phyloP scores from a whole-genome alignment of 2,888 invertebrate species.

The Nasonia oneida region DNA sequence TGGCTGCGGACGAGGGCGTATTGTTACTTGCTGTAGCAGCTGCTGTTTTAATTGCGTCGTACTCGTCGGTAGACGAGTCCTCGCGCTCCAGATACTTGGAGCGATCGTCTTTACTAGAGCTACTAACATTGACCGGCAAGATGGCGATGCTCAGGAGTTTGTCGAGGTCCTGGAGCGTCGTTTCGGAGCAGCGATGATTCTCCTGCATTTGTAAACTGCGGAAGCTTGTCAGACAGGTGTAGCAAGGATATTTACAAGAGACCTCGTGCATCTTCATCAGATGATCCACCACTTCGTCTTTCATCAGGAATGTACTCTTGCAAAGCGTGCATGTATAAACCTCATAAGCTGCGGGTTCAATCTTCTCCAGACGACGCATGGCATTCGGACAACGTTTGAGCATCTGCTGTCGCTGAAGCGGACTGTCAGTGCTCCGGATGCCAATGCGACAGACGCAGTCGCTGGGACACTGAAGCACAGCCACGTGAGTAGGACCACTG shows the following conservation, averaged over 20 bases:
- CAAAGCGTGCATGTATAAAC: slow-evolving; percentile 61
- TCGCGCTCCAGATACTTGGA: slow-evolving; percentile 50
- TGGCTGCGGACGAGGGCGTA: background rate
- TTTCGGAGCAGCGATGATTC: slow-evolving; percentile 58
- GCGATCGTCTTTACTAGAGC: slow-evolving; percentile 26
- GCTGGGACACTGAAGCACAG: slow-evolving; percentile 60
- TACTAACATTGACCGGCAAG: slow-evolving; percentile 47
- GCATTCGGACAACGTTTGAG: slow-evolving; percentile 59
- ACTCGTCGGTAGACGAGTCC: slow-evolving; percentile 57
- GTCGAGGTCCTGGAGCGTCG: slow-evolving; percentile 55
- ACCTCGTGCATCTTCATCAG: slow-evolving; percentile 63
- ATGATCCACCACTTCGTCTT: slow-evolving; percentile 61
- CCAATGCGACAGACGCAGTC: slow-evolving; percentile 61
- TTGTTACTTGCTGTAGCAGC: background rate
- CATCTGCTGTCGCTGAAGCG: slow-evolving; percentile 57
- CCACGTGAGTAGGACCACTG: background rate
- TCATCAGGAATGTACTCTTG: slow-evolving; percentile 61
- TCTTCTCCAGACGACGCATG: slow-evolving; percentile 59
- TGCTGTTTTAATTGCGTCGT: slow-evolving; percentile 35
- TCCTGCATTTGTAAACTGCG: slow-evolving; percentile 57
- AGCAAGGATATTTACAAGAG: slow-evolving; percentile 61
- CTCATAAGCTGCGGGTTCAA: slow-evolving; percentile 61
- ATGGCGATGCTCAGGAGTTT: slow-evolving; percentile 59
- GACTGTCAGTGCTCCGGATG: slow-evolving; percentile 49
- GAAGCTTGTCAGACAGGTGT: slow-evolving; percentile 57